Base-by-base conservation (phyloP, 2,888 invertebrate species). In the Amiota minor region DNA sequence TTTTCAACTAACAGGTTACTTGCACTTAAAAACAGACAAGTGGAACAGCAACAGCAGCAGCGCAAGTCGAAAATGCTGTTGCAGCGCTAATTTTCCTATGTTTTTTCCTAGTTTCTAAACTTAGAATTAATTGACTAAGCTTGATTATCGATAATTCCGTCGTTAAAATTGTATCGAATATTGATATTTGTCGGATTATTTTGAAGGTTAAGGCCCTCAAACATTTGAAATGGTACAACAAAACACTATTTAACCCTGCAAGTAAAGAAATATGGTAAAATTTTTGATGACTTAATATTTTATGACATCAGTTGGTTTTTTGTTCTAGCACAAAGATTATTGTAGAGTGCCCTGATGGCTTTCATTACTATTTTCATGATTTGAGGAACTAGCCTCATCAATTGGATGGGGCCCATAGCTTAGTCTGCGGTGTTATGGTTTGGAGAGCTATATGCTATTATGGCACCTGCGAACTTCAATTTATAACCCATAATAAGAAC, bases 211-310 rank as follows among this genome's bases (percentile, higher is more conserved):
- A 14, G 11, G 9, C 6, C 14, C 62, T 72, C 14, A 45, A 12
- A 68, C 12, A 14, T 56, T 18, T 64, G 35, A 72, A 67, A 72
- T 71, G 69, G 56, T 18, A 35, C 23, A 72, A 23, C 20, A 53
- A 53, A 53, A 53, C 53, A 53, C 53, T 12, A 53, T 12, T 53
- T 1, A 53, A 53, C 53, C 11, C 14, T n/a, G n/a, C 11, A 50
- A 74, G 68, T 71, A 64, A 74, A 20, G 73, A 73, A 20, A 14
- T 11, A 53, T 62, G 73, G 72, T 23, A 14, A 16, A n/a, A 46
- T 50, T 62, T 72, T 75, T 59, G 62, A 50, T 20, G 14, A 3
- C 12, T n/a, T 3, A 50, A 50, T 8, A 50, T 8, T n/a, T 2
- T 3, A 9, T 50, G n/a, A 4, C n/a, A 4, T 9, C n/a, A 14